Conservation (phyloP, 2,888 invertebrate genomes). For the Dioctria rufipes region DNA sequence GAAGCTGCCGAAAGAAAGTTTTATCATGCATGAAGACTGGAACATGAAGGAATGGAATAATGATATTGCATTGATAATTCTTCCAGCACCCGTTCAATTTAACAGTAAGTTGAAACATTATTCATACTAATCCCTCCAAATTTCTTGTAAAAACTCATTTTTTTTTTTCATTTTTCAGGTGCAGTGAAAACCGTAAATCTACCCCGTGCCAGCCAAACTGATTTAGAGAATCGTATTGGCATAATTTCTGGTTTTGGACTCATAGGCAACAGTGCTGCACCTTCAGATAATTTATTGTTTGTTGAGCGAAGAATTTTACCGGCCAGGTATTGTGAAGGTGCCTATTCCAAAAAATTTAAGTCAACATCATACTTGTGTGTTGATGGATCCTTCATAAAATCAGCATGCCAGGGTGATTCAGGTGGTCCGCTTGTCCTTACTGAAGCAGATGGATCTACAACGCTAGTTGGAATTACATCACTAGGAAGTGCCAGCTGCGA, state of each 20-base stretch:
- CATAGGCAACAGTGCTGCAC: not conserved
- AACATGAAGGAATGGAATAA: not conserved
- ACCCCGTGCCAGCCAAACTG: not conserved
- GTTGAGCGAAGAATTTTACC: not conserved
- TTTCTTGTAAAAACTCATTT: not conserved
- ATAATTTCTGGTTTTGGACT: slow-evolving; percentile 29
- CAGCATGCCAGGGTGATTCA: slow-evolving; percentile 67
- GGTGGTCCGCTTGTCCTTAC: slow-evolving; percentile 49
- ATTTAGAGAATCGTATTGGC: slow-evolving; percentile 11
- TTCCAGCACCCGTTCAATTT: not conserved
- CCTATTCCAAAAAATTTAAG: slow-evolving; percentile 8
- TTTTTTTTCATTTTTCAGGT: not conserved
- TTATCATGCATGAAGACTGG: slow-evolving; percentile 25
- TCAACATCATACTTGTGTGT: slow-evolving; percentile 64
- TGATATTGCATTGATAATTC: slow-evolving; percentile 28
- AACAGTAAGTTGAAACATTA: not conserved
- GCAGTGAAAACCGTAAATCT: slow-evolving; percentile 20
- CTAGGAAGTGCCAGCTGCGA: slow-evolving; percentile 25
- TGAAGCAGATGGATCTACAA: slow-evolving; percentile 18
- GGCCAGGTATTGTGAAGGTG: not conserved
- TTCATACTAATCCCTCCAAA: no score
- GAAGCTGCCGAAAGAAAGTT: not conserved
- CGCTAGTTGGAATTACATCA: slow-evolving; percentile 34
- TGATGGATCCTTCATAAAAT: slow-evolving; percentile 63
- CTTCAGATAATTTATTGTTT: not conserved